Evolutionary conservation across 2,797 vertebrate genomes (phyloP).

Genomic region (Sebastes aleutianus): DNA sequence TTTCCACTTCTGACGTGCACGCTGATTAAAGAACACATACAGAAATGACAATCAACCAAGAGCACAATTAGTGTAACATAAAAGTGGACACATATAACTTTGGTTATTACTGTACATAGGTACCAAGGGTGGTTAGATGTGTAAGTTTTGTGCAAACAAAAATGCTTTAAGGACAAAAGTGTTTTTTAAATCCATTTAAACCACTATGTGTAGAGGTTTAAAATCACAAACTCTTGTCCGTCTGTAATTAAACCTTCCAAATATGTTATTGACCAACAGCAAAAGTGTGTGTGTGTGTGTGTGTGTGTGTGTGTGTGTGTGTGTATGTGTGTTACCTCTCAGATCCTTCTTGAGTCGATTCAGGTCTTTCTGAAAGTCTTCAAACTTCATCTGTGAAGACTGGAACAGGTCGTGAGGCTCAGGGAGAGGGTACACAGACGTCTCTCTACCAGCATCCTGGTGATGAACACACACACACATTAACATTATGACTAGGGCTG

Average conservation of each 20-base stretch:
- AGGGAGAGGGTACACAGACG: slow-evolving; percentile 91
- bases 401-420: slow-evolving; percentile 97
- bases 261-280: too few species aligned
- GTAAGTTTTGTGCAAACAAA: too few species aligned
- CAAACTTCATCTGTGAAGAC: slow-evolving; percentile 96
- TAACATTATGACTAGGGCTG: not conserved
- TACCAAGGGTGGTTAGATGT: not conserved
- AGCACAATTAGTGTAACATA: not conserved
- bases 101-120: not conserved
- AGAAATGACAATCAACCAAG: not conserved
- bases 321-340: slow-evolving; percentile 80
- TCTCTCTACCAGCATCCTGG: slow-evolving; percentile 93
- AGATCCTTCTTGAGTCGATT: slow-evolving; percentile 92
- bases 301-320: not conserved
- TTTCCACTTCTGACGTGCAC: slow-evolving; percentile 91
- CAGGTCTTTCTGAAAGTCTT: slow-evolving; percentile 96
- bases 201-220: not conserved
- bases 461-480: slow-evolving; percentile 11
- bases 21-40: slow-evolving; percentile 70
- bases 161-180: too few species aligned
- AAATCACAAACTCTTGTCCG: not conserved
- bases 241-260: not conserved
- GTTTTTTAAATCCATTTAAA: not conserved
- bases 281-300: too few species aligned
- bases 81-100: not conserved